Conservation (phyloP, 2,888 invertebrate species). For the Arrhopalites spinosus region DNA sequence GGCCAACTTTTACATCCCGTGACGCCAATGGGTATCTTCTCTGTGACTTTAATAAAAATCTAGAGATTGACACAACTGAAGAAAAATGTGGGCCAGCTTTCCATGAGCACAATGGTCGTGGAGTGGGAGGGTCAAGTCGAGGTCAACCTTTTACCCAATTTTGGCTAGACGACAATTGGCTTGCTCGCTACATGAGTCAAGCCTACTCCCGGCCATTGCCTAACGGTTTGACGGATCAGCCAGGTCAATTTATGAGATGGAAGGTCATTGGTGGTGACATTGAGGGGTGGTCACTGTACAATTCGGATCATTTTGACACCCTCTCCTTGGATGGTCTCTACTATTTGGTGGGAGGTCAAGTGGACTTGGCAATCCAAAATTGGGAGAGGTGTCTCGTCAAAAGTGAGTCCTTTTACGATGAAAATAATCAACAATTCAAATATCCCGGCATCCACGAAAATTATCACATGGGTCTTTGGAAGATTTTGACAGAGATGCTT, state of each 20-base stretch:
- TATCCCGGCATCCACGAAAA: constrained; percentile 41
- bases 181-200: constrained; percentile 39
- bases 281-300: constrained; percentile 32
- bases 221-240: constrained; percentile 36
- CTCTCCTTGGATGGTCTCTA: constrained; percentile 42
- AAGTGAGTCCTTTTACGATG: constrained; percentile 29
- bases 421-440: constrained; percentile 10
- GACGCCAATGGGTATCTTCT: constrained; percentile 44
- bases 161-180: constrained; percentile 45
- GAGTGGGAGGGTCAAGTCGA: neutral
- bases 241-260: constrained; percentile 41
- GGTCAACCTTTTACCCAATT: constrained; percentile 43
- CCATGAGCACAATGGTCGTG: constrained; percentile 40
- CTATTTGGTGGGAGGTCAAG: constrained; percentile 30
- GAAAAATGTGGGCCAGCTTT: constrained; percentile 36
- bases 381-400: constrained; percentile 26
- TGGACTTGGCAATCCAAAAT: constrained; percentile 8
- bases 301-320: constrained; percentile 42
- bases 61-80: constrained; percentile 27
- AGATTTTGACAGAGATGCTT: constrained; percentile 37
- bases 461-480: constrained; percentile 43
- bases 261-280: constrained; percentile 36
- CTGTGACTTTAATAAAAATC: constrained; percentile 37
- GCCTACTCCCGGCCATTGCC: constrained; percentile 28
- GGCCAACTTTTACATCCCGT: constrained; percentile 35